Base-by-base conservation (phyloP, 2,888 invertebrate genomes). In the Drosophila robusta region DNA sequence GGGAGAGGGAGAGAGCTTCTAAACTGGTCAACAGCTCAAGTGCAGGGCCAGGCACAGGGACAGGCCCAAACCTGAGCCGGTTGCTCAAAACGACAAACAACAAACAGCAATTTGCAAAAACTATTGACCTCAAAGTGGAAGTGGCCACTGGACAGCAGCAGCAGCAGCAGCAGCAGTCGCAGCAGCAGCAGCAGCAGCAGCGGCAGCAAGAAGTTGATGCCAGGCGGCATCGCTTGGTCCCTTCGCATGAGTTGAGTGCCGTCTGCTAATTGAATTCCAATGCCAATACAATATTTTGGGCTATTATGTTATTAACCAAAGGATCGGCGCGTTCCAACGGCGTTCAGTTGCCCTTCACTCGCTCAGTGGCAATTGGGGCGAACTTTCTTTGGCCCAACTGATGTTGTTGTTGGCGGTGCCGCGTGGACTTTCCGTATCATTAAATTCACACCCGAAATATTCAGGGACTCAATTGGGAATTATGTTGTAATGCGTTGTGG, bases 401-500 rank as follows among this genome's bases (percentile, higher is more conserved):
- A 62, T 80, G 54, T 61, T 67, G 70, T 38, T 44, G 32, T 45
- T 45, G 26, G 26, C 7, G 26, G 26, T 26, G 54, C 36, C 38
- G 39, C 62, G 46, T 24, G 24, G 62, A 49, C 38, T 51, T 49
- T 60, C 67, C 70, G 66, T 80, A 78, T 89, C 85, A 87, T 85
- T 85, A 85, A 81, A 74, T 87, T 89, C 82, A 87, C 85, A 89
- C 89, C 78, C 73, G 57, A 79, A 69, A 68, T 69, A 73, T 68
- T 61, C 32, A 24, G 61, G 47, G 67, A 63, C 70, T 66, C 72
- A 75, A 75, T 80, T 75, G 67, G 66, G 73, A 89, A 86, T 86
- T 82, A 86, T 89, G 88, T 86, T 86, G 86, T 86, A 86, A 86
- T 86, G 89, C 80, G 74, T 86, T 89, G 89, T 88, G 89, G 86